Base-by-base conservation (phyloP, 2,888 invertebrate species). In the Matsumyia berberina region DNA sequence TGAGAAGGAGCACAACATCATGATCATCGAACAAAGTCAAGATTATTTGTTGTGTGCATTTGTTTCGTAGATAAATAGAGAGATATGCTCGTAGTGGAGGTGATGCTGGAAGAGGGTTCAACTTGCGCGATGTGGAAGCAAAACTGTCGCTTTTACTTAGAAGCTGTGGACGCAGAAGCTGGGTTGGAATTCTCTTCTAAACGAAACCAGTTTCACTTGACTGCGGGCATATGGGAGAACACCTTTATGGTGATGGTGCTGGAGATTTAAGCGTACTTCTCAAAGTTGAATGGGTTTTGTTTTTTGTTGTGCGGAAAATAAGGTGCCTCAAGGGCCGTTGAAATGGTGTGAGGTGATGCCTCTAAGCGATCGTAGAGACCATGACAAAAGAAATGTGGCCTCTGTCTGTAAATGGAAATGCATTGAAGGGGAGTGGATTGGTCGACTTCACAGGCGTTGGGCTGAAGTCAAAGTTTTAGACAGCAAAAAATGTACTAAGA, bases 1-100 rank as follows among this genome's bases (percentile, higher is more conserved):
- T 51, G 69, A 31, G 66, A 72, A 57, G 64, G 44, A 69, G 78
- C 58, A 53, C 66, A 44, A 51, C 53, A 57, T 46, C 37, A 81
- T 70, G 72, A 77, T 58, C 77, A 82, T 77, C 82, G 78, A 79
- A 70, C 79, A 70, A 64, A 85, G 85, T 80, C 85, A 85, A 85
- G 80, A 80, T 69, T 79, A 83, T 73, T 83, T 83, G 83, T 79
- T 78, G 80, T 51, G 60, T 70, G 80, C 85, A 80, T 80, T 85
- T 80, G 85, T 74, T 74, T 66, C 46, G 60, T 15, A 85, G 85
- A 85, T 85, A 85, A 85, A 85, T 76, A 76, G 70, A 79, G 74
- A 80, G 79, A 85, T 80, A 66, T 31, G 12, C 33, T 37, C 5
- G 31, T 1, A 11, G 46, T n/a, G 51, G 12, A 5, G 29, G 12